phyloP scores from a whole-genome alignment of 2,797 vertebrate species.

The Sebastes reedi region DNA sequence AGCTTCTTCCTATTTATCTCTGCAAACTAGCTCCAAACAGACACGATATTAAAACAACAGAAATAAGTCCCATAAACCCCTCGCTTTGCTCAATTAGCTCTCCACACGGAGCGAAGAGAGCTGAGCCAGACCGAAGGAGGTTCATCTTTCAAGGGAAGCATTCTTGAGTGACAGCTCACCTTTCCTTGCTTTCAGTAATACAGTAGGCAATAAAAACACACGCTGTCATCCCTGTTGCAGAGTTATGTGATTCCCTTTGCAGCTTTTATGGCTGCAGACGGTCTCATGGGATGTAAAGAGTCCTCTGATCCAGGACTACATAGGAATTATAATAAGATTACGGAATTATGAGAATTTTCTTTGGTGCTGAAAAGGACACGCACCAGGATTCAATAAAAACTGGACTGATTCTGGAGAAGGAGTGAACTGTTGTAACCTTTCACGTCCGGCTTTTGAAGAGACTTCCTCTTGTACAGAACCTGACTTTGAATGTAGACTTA shows the following conservation, averaged over 20 bases:
- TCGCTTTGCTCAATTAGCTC: constrained; percentile 25
- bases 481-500: background rate
- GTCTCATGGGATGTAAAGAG: constrained; percentile 19
- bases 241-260: constrained; percentile 29
- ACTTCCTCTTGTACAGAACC: background rate
- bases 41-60: background rate
- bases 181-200: constrained; percentile 56
- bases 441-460: background rate
- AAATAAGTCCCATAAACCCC: constrained; percentile 14
- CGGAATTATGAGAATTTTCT: constrained; percentile 15
- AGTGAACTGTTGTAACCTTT: background rate
- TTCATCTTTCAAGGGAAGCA: constrained; percentile 54
- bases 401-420: background rate
- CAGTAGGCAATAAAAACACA: constrained; percentile 58
- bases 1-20: background rate
- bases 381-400: constrained; percentile 17
- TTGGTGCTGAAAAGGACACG: background rate
- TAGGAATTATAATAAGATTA: constrained; percentile 25
- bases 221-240: constrained; percentile 28
- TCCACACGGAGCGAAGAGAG: background rate
- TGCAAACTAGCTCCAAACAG: background rate
- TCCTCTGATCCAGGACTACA: constrained; percentile 29
- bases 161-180: constrained; percentile 75
- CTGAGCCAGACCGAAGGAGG: constrained; percentile 19
- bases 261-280: constrained; percentile 18